Percentiles rank a stretch among this genome's conserved stretches.
phyloP scores from a whole-genome alignment of 2,113 vertebrate genomes.

The Fukomys damarensis region DNA sequence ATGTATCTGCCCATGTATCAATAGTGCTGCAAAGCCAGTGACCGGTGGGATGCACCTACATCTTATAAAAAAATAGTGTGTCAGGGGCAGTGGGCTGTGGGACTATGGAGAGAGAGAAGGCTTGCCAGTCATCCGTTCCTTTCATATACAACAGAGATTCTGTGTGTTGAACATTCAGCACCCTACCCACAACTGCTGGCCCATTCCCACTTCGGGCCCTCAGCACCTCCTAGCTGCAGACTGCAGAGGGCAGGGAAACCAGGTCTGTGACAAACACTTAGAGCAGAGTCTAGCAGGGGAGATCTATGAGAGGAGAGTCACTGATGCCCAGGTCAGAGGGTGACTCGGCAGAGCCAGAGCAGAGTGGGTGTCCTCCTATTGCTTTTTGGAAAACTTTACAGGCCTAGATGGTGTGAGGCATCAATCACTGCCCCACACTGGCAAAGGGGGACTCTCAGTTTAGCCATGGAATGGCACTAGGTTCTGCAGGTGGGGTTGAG shows the following conservation, averaged over 20 bases:
- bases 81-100: background rate
- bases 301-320: background rate
- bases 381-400: background rate
- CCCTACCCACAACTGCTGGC: background rate
- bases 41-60: background rate
- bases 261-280: background rate
- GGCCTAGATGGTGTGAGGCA: background rate
- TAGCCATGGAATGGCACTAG: background rate
- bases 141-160: background rate
- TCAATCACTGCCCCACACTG: background rate
- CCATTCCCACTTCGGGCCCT: background rate
- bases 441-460: background rate
- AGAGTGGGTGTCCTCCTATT: background rate
- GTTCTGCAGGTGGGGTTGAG: background rate
- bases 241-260: background rate
- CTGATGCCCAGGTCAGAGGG: background rate
- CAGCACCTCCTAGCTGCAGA: background rate
- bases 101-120: background rate
- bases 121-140: background rate
- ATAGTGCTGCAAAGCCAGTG: background rate
- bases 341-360: background rate
- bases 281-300: background rate
- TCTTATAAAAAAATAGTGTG: background rate
- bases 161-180: background rate
- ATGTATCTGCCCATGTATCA: background rate